Percentiles rank a stretch among this genome's conserved stretches.
Evolutionary conservation across 1,140 invertebrate species (phyloP).

Genomic region (Drosophila orena): DNA sequence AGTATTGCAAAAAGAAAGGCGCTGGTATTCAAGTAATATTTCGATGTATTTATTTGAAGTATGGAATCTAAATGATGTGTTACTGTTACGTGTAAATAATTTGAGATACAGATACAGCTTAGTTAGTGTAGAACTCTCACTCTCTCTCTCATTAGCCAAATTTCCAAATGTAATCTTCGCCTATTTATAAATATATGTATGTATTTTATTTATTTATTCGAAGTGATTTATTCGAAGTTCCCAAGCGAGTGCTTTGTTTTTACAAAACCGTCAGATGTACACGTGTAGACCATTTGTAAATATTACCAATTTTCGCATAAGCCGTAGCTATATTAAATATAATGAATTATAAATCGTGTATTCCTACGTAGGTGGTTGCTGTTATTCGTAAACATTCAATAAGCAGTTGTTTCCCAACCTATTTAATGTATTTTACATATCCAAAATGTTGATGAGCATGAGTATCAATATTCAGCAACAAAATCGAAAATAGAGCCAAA

Average conservation of each 20-base stretch:
- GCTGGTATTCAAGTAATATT: slow-evolving; percentile 71
- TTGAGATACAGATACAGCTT: slow-evolving; percentile 32
- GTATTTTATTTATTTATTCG: slow-evolving; percentile 61
- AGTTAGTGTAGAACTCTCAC: slow-evolving; percentile 52
- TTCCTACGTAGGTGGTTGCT: slow-evolving; percentile 60
- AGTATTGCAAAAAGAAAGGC: slow-evolving; percentile 28
- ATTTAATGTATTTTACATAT: slow-evolving; percentile 47
- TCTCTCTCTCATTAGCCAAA: slow-evolving; percentile 74
- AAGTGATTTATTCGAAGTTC: slow-evolving; percentile 35
- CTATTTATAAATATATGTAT: slow-evolving; percentile 40
- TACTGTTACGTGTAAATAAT: slow-evolving; percentile 36
- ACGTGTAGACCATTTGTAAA: slow-evolving; percentile 50
- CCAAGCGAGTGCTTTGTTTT: slow-evolving; percentile 36
- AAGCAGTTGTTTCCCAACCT: slow-evolving; percentile 46
- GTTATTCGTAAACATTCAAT: slow-evolving; percentile 58
- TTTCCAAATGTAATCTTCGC: slow-evolving; percentile 57
- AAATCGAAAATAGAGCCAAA: slow-evolving; percentile 35
- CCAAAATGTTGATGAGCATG: slow-evolving; percentile 48
- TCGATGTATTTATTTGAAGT: slow-evolving; percentile 56
- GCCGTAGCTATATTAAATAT: slow-evolving; percentile 26
- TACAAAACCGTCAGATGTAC: slow-evolving; percentile 18
- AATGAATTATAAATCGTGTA: slow-evolving; percentile 40
- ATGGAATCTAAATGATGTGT: slow-evolving; percentile 54
- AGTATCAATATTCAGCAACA: slow-evolving; percentile 31
- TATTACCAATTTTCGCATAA: slow-evolving; percentile 19